Evolutionary conservation across 92 coral and sea anemone genomes (phyloP), one percentile per base, ranked within the genome.

Genomic region (Epizoanthus illoricatus): DNA sequence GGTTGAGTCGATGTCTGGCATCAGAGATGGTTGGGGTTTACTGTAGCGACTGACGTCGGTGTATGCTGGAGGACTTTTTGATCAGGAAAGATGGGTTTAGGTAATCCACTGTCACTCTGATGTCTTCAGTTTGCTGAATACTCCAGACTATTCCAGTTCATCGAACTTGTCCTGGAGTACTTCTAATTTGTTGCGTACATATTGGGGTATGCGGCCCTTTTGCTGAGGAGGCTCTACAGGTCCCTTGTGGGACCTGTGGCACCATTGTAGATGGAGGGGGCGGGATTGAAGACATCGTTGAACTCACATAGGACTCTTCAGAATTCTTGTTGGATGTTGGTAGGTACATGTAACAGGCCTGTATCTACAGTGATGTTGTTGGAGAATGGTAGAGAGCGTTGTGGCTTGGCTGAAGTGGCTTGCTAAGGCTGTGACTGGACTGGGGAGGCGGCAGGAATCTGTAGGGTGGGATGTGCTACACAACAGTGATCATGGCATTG

Each of bases 401-500:
- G 67, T 17, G 88, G 84, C 43, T 58, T 57, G 18, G 70, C 73
- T 18, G 68, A 54, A 3, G 65, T 55, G 6, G 79, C 41, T 41
- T 2, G 76, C 47, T 11, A 54, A 52, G 86, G 78, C 76, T 12
- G 86, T 9, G 65, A n/a, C 10, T 21, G 56, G 70, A 76, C 45
- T 45, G 75, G 56, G 42, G 72, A 54, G 19, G 28, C 43, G 13
- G 84, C 70, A 15, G 85, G 71, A 9, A 13, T 13, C 16, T 52
- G 66, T 24, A 42, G 49, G 15, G 89, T 85, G 73, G 66, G 78
- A 8, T 60, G 84, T 41, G 71, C 67, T 65, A 66, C 65, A 65
- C 87, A 75, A 67, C 87, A 70, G 90, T 89, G 90, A 16, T 83
- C 67, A 40, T 83, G 85, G 58, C 88, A 82, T 0, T 80, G 64